Base-by-base conservation (phyloP, 2,113 vertebrate genomes). In the Melanostigma gelatinosum region DNA sequence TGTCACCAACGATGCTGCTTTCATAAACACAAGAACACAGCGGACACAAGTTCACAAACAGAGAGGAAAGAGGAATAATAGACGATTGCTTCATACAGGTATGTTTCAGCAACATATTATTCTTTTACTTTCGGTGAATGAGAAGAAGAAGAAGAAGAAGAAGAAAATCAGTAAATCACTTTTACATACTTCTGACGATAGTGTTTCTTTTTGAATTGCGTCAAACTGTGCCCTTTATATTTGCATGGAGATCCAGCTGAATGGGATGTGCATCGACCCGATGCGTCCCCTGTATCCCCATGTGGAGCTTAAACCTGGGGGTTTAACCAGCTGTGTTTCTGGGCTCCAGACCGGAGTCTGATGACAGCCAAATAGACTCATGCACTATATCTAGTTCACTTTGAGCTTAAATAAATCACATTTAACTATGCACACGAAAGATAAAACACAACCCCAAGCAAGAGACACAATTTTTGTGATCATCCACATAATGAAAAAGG, bases 11-110 rank as follows among this genome's bases (percentile, higher is more conserved):
- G 38, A 81, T 77, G 74, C 77, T 72, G 24, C 77, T 22, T 57
- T 54, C 90, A 90, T 90, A 89, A 90, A 89, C 87, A 73, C 69
- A 54, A 61, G 54, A 72, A 60, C 64, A 63, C 40, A 57, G 32
- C 77, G 64, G 48, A 24, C 20, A 71, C 52, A 80, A 13, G 24
- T 8, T 22, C 27, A 77, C 38, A 78, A 36, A 55, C 62, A 75
- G 50, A 9, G 2, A 65, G 60, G 32, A 36, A 57, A 66, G 16
- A 70, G 32, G 69, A n/a, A 34, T 2, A 40, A 72, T 1, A 79
- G 20, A 16, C 57, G 2, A 12, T 48, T 4, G 36, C 60, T 64
- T 77, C 69, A 42, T 6, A 65, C 80, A 86, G 88, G 91, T 94
- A 90, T 7, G 89, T 80, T 32, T 75, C 36, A 74, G 3, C 46